Conservation (phyloP, 1,140 invertebrate species). For the Drosophila ercepeae region DNA sequence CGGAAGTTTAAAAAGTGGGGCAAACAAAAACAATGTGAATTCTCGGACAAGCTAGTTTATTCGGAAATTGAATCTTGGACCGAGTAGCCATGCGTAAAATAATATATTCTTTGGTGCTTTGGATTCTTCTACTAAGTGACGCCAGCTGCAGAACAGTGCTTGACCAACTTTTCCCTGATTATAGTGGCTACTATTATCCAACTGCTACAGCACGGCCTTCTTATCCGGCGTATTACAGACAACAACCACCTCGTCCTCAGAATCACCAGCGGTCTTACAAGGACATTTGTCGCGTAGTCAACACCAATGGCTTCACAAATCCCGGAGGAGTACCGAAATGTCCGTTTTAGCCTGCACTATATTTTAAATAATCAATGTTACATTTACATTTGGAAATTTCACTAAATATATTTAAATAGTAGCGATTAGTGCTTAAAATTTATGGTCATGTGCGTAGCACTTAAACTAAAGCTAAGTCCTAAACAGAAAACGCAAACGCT, state of each 20-base stretch:
- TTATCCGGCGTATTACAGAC: constrained; percentile 10
- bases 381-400: constrained; percentile 15
- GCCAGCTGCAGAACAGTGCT: constrained; percentile 6
- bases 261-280: constrained; percentile 59
- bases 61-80: constrained; percentile 12
- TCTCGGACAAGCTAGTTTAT: constrained; percentile 6
- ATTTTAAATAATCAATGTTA: constrained; percentile 15
- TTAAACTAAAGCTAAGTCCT: constrained; percentile 26
- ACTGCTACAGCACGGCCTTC: neutral
- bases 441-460: constrained; percentile 19
- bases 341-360: constrained; percentile 45
- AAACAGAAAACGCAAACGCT: constrained; percentile 4
- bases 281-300: constrained; percentile 69
- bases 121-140: neutral
- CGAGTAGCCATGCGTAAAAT: constrained; percentile 24
- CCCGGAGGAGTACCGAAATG: constrained; percentile 60
- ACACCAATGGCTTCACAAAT: constrained; percentile 71
- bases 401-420: constrained; percentile 52
- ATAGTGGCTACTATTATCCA: constrained; percentile 18
- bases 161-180: constrained; percentile 28
- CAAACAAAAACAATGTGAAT: constrained; percentile 9
- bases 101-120: constrained; percentile 11
- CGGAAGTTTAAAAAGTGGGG: constrained; percentile 40
- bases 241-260: constrained; percentile 1
- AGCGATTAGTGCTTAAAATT: constrained; percentile 20